Base-by-base conservation (phyloP, 2,888 invertebrate genomes). In the Dendrolimus houi region DNA sequence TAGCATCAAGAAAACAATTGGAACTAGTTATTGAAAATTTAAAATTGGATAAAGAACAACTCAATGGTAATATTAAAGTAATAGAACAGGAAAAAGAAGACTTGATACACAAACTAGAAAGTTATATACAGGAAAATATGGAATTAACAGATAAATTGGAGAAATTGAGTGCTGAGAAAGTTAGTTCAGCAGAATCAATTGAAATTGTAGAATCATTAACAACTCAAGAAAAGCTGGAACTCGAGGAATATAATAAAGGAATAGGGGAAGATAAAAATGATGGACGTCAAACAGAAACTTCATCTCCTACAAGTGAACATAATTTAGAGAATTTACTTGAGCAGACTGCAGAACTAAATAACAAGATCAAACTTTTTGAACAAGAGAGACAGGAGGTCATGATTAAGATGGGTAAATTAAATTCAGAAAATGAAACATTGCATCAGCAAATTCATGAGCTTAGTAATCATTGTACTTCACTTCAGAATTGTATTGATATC, bases 181-280 rank as follows among this genome's bases (percentile, higher is more conserved):
- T 94, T 1, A 95, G 94, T 57, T 95, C 95, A 0, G 94, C 94
- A 6, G 95, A 95, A 79, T 95, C 95, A 55, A 95, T 95, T 56
- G 95, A 95, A 83, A 94, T 95, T 60, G 94, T 95, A 1, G 95
- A 95, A 72, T 90, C 93, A 12, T 83, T 95, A 60, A 94, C 94
- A 14, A 93, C 93, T 60, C 94, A 94, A 81, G 94, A 94, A 76
- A 94, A 94, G 70, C 73, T 94, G 54, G 94, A 94, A 77, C 84
- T 94, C 56, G 94, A 94, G 75, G 93, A 93, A 65, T 94, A 93
- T 67, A 93, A 93, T 64, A 93, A 94, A 72, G 87, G 89, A 55
- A 81, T 87, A 40, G 74, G 77, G 61, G 72, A 77, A 64, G 73
- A 72, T 55, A 77, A 79, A 64, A 60, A 64, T 55, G 69, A 71